phyloP scores from a whole-genome alignment of 2,113 vertebrate species.

The Thalassoma bifasciatum region DNA sequence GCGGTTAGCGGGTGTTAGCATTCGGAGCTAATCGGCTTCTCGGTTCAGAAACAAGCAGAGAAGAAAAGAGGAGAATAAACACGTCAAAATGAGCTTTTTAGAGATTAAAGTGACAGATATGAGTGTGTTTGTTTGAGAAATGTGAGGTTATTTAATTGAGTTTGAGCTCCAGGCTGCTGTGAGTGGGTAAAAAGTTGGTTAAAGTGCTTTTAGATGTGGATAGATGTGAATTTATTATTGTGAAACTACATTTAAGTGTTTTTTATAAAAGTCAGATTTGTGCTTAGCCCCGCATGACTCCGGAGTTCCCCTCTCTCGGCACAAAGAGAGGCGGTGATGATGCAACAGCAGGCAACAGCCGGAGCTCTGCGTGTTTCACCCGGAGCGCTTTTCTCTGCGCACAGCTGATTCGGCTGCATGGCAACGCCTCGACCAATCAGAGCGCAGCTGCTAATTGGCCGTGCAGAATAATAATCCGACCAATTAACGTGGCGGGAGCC shows the following conservation, averaged over 20 bases:
- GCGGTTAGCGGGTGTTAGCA: slow-evolving; percentile 39
- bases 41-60: slow-evolving; percentile 2
- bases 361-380: slow-evolving; percentile 45
- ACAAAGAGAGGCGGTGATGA: slow-evolving; percentile 78
- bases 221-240: no score
- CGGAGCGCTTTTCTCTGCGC: slow-evolving; percentile 65
- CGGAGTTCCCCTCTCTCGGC: slow-evolving; percentile 75
- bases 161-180: background rate
- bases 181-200: slow-evolving; percentile 27
- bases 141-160: rapidly evolving
- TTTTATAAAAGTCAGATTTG: slow-evolving; percentile 1
- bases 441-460: slow-evolving; percentile 29
- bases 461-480: slow-evolving; percentile 13
- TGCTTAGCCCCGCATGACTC: slow-evolving; percentile 62
- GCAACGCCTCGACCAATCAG: slow-evolving; percentile 71
- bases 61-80: background rate
- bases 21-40: slow-evolving; percentile 53
- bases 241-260: background rate
- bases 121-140: rapidly evolving
- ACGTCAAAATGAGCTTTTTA: rapidly evolving
- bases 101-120: rapidly evolving
- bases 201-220: slow-evolving; percentile 25
- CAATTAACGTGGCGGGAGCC: slow-evolving; percentile 20
- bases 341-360: slow-evolving; percentile 82
- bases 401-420: slow-evolving; percentile 70